Percentiles rank a stretch among this genome's conserved stretches.
These are phyloP conservation scores for Cirrhinus mrigala DNA, from an alignment of 2,797 vertebrate species.

Conservation along the genomic window DNA sequence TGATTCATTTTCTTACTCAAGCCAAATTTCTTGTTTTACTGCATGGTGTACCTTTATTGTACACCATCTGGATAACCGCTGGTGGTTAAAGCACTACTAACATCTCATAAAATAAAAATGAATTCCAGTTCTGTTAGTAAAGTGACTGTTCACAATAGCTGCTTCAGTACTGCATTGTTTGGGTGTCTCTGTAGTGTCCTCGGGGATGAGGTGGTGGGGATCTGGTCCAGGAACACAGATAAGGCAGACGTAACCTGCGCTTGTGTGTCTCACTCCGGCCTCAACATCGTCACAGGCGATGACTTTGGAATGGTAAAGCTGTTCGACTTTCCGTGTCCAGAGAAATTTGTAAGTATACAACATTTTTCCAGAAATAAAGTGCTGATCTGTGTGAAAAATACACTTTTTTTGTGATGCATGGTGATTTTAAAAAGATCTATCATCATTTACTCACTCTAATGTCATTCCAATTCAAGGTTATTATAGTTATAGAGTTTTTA, in stretches of 20 bases:
- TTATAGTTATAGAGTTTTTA: neutral
- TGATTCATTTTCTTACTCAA: neutral
- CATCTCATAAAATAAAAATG: neutral
- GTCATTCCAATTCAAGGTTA: neutral
- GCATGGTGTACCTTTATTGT: constrained; percentile 1
- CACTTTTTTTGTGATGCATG: constrained; percentile 24
- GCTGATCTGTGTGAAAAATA: neutral
- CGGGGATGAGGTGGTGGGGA: constrained; percentile 95
- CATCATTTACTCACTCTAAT: neutral
- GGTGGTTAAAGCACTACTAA: neutral
- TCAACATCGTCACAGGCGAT: constrained; percentile 95
- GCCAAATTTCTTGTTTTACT: neutral
- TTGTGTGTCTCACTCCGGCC: constrained; percentile 97
- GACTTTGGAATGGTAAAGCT: constrained; percentile 99
- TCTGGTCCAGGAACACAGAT: constrained; percentile 97
- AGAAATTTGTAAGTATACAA: constrained; percentile 95
- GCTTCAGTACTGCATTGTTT: neutral
- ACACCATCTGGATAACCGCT: neutral
- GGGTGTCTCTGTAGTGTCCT: constrained; percentile 82
- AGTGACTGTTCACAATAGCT: neutral
- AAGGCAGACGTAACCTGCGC: constrained; percentile 96
- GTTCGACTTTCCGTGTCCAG: constrained; percentile 97
- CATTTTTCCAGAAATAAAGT: constrained; percentile 47
- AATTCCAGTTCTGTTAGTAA: neutral
- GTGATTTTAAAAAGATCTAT: neutral